Base-by-base conservation (phyloP, 2,797 vertebrate species). In the Peromyscus aztecus region DNA sequence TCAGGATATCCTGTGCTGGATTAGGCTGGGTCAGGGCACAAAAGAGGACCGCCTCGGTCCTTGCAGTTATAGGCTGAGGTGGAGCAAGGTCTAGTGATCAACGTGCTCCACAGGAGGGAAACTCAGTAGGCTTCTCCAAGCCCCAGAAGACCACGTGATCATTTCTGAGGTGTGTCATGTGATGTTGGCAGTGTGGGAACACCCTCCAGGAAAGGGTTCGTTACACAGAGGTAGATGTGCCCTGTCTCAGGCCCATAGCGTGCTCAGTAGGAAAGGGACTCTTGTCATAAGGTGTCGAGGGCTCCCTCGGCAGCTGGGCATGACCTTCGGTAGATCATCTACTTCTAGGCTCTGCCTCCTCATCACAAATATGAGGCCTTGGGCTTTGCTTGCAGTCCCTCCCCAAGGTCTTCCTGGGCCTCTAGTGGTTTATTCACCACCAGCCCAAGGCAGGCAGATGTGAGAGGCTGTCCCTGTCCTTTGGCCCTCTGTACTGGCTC, bases 31-130 rank as follows among this genome's bases (percentile, higher is more conserved):
- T 67, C 46, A 29, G 49, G 76, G 43, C 29, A 27, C 49, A 23
- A 67, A n/a, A 73, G 4, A 37, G 31, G 23, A 80, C n/a, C 43
- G 81, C 23, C 0, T 0, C 0, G 0, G 10, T 12, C 67, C 82
- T 55, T 46, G 24, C 65, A 76, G 37, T 23, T 12, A 3, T 0
- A 37, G 55, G 71, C 17, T 12, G 73, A 76, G 40, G 61, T 23
- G 29, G 17, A 21, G 31, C 37, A 21, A 40, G 17, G 4, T 5
- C 29, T 55, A 55, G 16, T 17, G 71, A 1, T 21, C 14, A n/a
- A 21, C 55, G 2, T 16, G 7, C 37, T 55, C 37, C n/a, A 34
- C 65, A 86, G 81, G n/a, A 14, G 1, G 14, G 52, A 73, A 59
- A 55, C 21, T 27, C n/a, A 12, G 73, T 23, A 55, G n/a, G 57